These are phyloP conservation scores for Falco rusticolus DNA, from an alignment of 2,797 vertebrate species.

Conservation along the genomic window DNA sequence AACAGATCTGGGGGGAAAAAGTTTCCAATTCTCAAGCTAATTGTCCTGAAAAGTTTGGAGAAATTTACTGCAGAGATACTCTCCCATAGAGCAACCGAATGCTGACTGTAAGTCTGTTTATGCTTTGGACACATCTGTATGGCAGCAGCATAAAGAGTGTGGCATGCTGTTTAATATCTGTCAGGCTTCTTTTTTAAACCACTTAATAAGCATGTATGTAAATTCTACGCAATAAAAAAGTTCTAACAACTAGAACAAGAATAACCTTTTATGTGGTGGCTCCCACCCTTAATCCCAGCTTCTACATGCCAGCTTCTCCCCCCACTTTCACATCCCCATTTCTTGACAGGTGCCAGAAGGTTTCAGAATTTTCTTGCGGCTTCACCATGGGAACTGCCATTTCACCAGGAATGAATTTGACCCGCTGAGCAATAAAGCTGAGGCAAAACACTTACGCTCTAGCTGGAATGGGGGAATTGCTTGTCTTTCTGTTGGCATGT, in stretches of 20 bases:
- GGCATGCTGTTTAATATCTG: conserved; percentile 70
- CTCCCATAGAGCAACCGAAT: conserved; percentile 59
- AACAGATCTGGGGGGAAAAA: not conserved
- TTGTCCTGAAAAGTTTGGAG: conserved; percentile 59
- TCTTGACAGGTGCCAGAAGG: conserved; percentile 70
- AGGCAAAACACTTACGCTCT: conserved; percentile 11
- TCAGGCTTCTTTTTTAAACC: conserved; percentile 73
- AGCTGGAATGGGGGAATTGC: conserved; percentile 9
- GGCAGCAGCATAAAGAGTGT: conserved; percentile 69
- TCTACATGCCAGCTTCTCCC: conserved; percentile 60
- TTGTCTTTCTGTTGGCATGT: conserved; percentile 20
- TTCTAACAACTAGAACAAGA: conserved; percentile 71
- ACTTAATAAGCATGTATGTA: conserved; percentile 76
- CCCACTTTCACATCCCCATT: conserved; percentile 62
- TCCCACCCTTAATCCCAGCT: conserved; percentile 69
- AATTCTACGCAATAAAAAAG: conserved; percentile 70
- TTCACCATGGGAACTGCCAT: conserved; percentile 67
- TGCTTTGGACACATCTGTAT: conserved; percentile 72
- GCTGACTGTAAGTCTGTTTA: conserved; percentile 65
- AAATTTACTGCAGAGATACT: conserved; percentile 43
- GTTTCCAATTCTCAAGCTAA: conserved; percentile 55
- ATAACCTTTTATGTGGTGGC: conserved; percentile 71
- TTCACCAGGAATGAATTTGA: conserved; percentile 60
- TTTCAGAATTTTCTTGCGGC: conserved; percentile 39
- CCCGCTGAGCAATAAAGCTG: conserved; percentile 60